Evolutionary conservation across 1,140 invertebrate species (phyloP).

Genomic region (Rhynchophorus ferrugineus): DNA sequence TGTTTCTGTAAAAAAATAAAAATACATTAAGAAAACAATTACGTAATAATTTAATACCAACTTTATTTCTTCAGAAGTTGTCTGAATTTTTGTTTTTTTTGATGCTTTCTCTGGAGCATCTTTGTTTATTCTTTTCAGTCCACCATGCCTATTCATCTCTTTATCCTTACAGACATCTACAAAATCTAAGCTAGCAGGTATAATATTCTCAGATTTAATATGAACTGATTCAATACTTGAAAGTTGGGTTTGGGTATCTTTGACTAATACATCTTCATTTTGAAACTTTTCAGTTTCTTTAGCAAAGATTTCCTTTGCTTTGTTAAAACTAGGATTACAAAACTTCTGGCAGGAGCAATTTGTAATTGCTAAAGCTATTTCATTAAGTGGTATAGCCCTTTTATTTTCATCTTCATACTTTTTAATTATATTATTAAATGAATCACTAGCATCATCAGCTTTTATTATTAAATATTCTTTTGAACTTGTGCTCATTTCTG

Average conservation of each 20-base stretch:
- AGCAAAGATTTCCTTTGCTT: slow-evolving; percentile 18
- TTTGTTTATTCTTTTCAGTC: neutral
- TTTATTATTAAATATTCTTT: slow-evolving; percentile 25
- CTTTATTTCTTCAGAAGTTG: neutral
- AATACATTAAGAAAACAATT: too few relatives aligned
- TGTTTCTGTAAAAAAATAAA: too few relatives aligned
- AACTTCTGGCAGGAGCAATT: slow-evolving; percentile 42
- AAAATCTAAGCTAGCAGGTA: neutral
- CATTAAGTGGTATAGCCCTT: slow-evolving; percentile 42
- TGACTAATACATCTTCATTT: slow-evolving; percentile 5
- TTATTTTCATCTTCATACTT: slow-evolving; percentile 29
- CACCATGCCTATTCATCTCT: neutral
- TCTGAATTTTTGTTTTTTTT: neutral
- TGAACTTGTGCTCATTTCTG: slow-evolving; percentile 12
- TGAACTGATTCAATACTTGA: neutral
- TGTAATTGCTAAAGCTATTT: slow-evolving; percentile 45
- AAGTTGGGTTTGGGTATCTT: slow-evolving; percentile 1
- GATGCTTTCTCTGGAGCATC: neutral
- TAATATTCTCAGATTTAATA: slow-evolving; percentile 3
- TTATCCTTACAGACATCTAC: neutral
- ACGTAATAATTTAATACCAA: too few relatives aligned
- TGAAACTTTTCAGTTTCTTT: neutral
- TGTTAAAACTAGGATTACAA: slow-evolving; percentile 42
- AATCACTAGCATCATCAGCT: slow-evolving; percentile 6
- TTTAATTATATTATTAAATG: slow-evolving; percentile 19